A percentile compares a stretch with the other conserved stretches of the same genome.
Evolutionary conservation across 2,113 vertebrate genomes (phyloP).

Genomic region (Callocephalon fimbriatum): DNA sequence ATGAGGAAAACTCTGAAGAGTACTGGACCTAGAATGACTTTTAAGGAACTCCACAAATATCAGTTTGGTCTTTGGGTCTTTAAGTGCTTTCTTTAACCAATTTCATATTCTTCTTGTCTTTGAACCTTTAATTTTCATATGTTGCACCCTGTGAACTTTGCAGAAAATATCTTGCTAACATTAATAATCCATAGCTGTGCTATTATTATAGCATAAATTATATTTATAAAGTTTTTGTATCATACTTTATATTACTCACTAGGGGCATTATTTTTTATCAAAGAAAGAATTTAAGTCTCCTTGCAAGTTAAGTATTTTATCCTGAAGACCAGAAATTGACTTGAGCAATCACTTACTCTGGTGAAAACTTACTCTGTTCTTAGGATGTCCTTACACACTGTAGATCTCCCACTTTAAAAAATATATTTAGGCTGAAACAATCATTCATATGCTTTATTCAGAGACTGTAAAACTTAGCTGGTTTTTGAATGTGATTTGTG

Average conservation of each 20-base stretch:
- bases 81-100: background rate
- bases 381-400: background rate
- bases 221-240: background rate
- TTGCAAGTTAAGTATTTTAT: background rate
- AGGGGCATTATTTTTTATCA: background rate
- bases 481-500: background rate
- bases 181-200: background rate
- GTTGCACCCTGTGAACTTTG: background rate
- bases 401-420: background rate
- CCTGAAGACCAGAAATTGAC: background rate
- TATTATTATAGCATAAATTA: background rate
- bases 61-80: background rate
- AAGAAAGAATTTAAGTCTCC: background rate
- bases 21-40: background rate
- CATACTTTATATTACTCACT: background rate
- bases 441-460: background rate
- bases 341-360: background rate
- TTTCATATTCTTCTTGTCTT: background rate
- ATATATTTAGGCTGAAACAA: background rate
- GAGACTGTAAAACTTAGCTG: background rate
- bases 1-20: background rate
- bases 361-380: fast-evolving
- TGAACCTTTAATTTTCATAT: background rate
- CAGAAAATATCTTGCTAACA: background rate
- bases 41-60: background rate